Percentiles rank a stretch among this genome's conserved stretches.
phyloP scores from a whole-genome alignment of 2,113 vertebrate genomes.

The Machaerirhynchus nigripectus region DNA sequence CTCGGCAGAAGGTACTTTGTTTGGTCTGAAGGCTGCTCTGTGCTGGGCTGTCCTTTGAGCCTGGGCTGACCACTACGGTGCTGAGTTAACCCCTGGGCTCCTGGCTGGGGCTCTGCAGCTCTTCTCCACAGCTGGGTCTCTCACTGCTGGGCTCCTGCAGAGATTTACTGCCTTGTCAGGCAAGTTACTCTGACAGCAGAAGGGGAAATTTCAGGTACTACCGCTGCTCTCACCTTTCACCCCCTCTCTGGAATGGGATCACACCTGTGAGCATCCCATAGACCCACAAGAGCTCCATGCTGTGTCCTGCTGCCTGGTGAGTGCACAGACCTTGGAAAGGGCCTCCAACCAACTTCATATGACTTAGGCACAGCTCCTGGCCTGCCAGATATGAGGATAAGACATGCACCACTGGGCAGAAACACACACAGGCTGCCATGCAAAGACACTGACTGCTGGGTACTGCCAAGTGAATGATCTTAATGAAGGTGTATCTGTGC shows the following conservation, averaged over 20 bases:
- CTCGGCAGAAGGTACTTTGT: constrained; percentile 51
- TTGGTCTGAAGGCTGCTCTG: constrained; percentile 34
- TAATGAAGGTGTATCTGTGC: not conserved
- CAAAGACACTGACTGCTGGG: not conserved
- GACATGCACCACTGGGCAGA: not conserved
- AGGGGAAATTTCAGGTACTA: not conserved
- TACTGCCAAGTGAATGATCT: not conserved
- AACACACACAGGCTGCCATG: fast-evolving
- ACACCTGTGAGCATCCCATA: not conserved
- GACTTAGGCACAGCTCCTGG: not conserved
- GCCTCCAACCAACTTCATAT: not conserved
- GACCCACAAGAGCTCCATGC: not conserved
- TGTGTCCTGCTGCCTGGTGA: not conserved
- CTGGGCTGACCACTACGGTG: fast-evolving
- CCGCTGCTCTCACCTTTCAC: not conserved
- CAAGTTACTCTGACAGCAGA: not conserved
- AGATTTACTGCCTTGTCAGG: not conserved
- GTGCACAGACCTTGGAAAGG: not conserved
- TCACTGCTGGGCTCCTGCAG: not conserved
- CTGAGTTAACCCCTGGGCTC: not conserved
- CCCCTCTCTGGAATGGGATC: not conserved
- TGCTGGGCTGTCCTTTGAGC: not conserved
- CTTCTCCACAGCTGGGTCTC: not conserved
- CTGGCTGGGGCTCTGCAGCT: not conserved
- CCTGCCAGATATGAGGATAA: not conserved